A percentile compares a stretch with the other conserved stretches of the same genome.
These are phyloP conservation scores for Campaea margaritaria DNA, from an alignment of 2,888 invertebrate species.

Conservation along the genomic window DNA sequence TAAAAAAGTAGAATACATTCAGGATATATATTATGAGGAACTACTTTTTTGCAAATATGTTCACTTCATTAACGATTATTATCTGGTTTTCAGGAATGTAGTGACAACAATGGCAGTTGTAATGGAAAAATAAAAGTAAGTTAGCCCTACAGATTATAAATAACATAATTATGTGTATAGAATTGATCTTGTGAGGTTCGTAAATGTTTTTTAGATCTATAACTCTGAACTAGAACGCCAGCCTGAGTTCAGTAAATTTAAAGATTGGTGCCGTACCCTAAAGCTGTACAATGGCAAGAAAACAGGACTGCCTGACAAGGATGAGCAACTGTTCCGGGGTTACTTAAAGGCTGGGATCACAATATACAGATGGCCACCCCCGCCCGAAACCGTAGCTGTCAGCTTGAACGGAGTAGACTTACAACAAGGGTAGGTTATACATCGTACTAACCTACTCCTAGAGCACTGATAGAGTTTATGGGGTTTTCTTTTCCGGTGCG, in stretches of 20 bases:
- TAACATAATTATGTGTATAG: too few species aligned
- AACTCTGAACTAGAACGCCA: constrained; percentile 88
- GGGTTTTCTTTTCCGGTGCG: too few species aligned
- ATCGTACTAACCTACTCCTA: too few species aligned
- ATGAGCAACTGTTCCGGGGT: constrained; percentile 67
- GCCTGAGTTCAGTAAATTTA: constrained; percentile 87
- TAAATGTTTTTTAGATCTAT: constrained; percentile 81
- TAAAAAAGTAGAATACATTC: too few species aligned
- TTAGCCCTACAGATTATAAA: neutral
- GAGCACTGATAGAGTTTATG: too few species aligned
- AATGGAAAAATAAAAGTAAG: constrained; percentile 49
- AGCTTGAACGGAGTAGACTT: constrained; percentile 82
- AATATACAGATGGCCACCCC: constrained; percentile 89
- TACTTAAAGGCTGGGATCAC: constrained; percentile 70
- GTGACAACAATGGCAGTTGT: constrained; percentile 22
- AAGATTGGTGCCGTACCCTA: constrained; percentile 87
- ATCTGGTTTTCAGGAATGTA: constrained; percentile 38
- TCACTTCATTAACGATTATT: too few species aligned
- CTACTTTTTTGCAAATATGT: too few species aligned
- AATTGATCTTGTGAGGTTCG: too few species aligned
- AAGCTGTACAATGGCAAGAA: constrained; percentile 87
- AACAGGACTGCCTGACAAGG: constrained; percentile 70
- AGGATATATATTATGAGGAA: too few species aligned
- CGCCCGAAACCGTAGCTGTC: constrained; percentile 78
- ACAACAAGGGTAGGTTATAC: constrained; percentile 70